These are phyloP conservation scores for Lycophotia porphyrea DNA, from an alignment of 2,888 invertebrate genomes.

Conservation along the genomic window DNA sequence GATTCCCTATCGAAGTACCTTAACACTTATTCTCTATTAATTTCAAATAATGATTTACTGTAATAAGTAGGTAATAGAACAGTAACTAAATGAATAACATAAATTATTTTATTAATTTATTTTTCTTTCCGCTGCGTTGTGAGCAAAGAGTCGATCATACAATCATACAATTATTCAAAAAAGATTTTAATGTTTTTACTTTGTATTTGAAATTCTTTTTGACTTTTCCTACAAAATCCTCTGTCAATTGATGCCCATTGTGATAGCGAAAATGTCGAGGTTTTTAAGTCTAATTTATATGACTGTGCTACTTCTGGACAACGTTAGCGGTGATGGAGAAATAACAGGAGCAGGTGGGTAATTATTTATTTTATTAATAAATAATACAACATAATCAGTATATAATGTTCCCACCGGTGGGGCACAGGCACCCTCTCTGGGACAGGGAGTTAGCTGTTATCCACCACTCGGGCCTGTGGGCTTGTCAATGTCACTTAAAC, in stretches of 20 bases:
- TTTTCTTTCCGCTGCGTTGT: background rate
- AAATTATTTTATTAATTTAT: background rate
- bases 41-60: conserved; percentile 11
- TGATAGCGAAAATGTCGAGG: conserved; percentile 38
- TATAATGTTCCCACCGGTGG: background rate
- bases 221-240: background rate
- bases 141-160: background rate
- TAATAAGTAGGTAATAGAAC: background rate
- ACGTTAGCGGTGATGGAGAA: conserved; percentile 35
- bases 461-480: background rate
- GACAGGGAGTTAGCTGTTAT: background rate
- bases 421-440: background rate
- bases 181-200: background rate
- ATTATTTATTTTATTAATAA: background rate
- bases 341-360: conserved; percentile 26
- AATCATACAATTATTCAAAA: background rate
- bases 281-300: conserved; percentile 38
- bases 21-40: conserved; percentile 30
- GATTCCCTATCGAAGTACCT: conserved; percentile 3
- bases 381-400: no score
- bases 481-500: background rate
- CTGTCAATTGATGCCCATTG: conserved; percentile 18
- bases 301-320: conserved; percentile 18
- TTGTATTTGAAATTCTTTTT: conserved; percentile 10
- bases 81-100: background rate